Evolutionary conservation across 2,888 invertebrate genomes (phyloP).

Genomic region (Lasius fuliginosus): DNA sequence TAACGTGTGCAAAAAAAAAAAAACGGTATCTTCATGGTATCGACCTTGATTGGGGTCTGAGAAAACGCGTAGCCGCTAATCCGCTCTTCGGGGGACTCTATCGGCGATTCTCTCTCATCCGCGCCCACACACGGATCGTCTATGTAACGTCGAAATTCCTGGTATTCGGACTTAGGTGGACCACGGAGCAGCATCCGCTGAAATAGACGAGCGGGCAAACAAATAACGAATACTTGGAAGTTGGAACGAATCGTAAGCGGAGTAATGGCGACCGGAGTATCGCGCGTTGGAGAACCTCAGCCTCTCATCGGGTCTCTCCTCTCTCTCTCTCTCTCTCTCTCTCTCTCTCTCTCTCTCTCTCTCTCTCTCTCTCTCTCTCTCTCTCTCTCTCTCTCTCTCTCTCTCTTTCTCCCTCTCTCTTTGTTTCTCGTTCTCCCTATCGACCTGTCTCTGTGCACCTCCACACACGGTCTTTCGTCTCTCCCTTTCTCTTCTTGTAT

Average conservation of each 20-base stretch:
- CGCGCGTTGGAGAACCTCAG: constrained; percentile 64
- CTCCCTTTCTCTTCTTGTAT: constrained; percentile 12
- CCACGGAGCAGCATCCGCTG: constrained; percentile 64
- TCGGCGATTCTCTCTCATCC: constrained; percentile 53
- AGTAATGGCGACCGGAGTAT: constrained; percentile 74
- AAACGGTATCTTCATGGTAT: neutral
- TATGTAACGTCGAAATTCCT: constrained; percentile 69
- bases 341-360: constrained; percentile 43
- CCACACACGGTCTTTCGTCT: neutral
- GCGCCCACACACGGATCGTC: constrained; percentile 41
- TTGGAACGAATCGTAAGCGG: constrained; percentile 73
- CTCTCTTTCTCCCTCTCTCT: constrained; percentile 43
- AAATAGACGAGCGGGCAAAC: constrained; percentile 76
- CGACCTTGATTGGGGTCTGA: constrained; percentile 54
- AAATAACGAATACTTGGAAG: constrained; percentile 80
- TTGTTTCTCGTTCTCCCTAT: constrained; percentile 35
- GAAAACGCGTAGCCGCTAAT: constrained; percentile 61
- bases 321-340: constrained; percentile 26
- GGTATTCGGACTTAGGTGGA: constrained; percentile 63
- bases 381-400: constrained; percentile 35
- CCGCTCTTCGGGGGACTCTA: constrained; percentile 40
- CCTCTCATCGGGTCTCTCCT: constrained; percentile 62
- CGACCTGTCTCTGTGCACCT: constrained; percentile 9
- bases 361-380: constrained; percentile 51
- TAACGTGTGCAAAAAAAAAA: constrained; percentile 9